Base-by-base conservation (phyloP, 2,888 invertebrate genomes). In the Globia sparganii region DNA sequence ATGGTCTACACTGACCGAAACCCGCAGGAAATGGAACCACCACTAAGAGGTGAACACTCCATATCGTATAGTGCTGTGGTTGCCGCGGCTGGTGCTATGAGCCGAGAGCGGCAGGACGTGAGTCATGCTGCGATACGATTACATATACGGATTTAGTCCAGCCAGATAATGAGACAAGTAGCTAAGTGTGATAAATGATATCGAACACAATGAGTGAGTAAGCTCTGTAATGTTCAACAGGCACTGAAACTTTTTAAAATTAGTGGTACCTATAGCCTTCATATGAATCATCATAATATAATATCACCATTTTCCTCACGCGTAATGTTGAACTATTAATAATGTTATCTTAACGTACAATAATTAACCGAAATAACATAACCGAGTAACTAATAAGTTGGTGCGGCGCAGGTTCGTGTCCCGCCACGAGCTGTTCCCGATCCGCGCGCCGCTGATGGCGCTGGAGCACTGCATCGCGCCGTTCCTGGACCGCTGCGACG, bases 391-490 rank as follows among this genome's bases (percentile, higher is more conserved):
- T 56, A 34, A 68, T 6, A 18, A 31, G 11, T n/a, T 4, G 40
- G 43, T n/a, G 4, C 46, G 43, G 11, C n/a, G 31, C 68, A 80
- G 80, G 37, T 95, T 97, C 85, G 99, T 99, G 65, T 99, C 99
- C 43, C 98, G 99, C 59, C 99, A 99, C 97, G 99, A 99, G 96
- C 97, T 99, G 91, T 99, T 99, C 97, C 99, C 99, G 73, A 99
- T 99, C 93, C 98, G 99, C 81, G 99, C 99, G 71, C 99, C 99
- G 4, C 97, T 99, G 85, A 98, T 99, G 97, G 98, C 99, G 58
- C 97, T 99, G 96, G 99, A 99, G 96, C 99, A 99, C 94, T 99
- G 99, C 97, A 99, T 99, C 95, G 98, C 99, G 80, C 99, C 99
- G 61, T 99, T 99, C 97, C 97, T 99, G 84, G 98, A 99, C 95